Conservation (phyloP, 2,113 vertebrate genomes). For the Chrysochloris asiatica region DNA sequence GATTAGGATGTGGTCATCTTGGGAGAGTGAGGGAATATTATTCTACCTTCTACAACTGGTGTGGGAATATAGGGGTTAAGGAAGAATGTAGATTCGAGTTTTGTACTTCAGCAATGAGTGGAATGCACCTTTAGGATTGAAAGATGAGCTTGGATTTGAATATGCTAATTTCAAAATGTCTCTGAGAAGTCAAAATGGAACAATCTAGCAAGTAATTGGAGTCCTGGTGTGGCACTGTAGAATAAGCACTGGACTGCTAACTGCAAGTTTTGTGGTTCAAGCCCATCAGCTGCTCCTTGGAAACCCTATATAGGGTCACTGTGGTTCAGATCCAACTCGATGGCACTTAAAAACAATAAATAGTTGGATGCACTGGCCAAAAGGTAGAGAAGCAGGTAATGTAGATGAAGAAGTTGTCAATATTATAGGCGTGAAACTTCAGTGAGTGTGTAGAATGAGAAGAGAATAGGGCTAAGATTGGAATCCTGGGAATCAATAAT, state of each 20-base stretch:
- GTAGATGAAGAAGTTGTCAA: background rate
- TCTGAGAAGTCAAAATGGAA: background rate
- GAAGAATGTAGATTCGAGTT: background rate
- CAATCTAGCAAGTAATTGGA: background rate
- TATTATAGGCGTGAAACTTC: background rate
- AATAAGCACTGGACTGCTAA: too few relatives aligned
- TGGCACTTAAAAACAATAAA: too few relatives aligned
- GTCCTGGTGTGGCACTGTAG: too few relatives aligned
- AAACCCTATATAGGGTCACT: too few relatives aligned
- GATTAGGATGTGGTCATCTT: background rate
- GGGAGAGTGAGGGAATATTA: background rate
- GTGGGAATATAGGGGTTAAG: background rate
- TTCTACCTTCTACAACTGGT: background rate
- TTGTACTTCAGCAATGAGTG: background rate
- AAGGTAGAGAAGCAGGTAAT: background rate
- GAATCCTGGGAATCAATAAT: background rate
- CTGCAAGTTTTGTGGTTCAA: too few relatives aligned
- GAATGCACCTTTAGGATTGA: constrained; percentile 5
- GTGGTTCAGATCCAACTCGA: too few relatives aligned
- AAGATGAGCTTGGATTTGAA: constrained; percentile 27
- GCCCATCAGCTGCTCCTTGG: too few relatives aligned
- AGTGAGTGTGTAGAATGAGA: background rate
- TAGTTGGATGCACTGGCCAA: background rate
- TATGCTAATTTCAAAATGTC: background rate
- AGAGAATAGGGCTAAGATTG: background rate